Conservation (phyloP, 2,797 vertebrate species). For the Crenuchus spilurus region DNA sequence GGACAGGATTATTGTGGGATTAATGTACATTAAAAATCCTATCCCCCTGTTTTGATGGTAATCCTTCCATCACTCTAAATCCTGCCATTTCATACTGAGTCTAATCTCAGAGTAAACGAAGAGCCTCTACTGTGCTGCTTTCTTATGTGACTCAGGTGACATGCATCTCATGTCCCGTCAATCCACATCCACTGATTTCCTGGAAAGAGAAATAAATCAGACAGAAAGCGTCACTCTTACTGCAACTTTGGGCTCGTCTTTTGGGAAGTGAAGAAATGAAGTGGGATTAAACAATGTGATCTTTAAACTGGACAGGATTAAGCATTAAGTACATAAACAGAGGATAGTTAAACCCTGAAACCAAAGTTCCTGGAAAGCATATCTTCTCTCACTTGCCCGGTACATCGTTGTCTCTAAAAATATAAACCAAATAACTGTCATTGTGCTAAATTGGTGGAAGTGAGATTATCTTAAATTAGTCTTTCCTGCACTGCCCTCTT, state of each 20-base stretch:
- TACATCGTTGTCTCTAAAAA: not conserved
- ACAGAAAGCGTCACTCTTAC: not conserved
- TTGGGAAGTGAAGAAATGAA: not conserved
- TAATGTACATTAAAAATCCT: constrained; percentile 54
- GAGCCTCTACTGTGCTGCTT: constrained; percentile 4
- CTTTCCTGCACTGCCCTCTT: too few relatives aligned
- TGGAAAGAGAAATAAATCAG: not conserved
- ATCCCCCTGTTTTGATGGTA: constrained; percentile 52
- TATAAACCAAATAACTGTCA: too few relatives aligned
- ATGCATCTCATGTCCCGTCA: constrained; percentile 2
- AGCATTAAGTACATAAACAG: not conserved
- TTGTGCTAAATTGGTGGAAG: too few relatives aligned
- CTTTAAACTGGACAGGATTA: not conserved
- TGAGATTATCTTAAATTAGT: too few relatives aligned
- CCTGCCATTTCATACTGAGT: constrained; percentile 36
- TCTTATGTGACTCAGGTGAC: constrained; percentile 31
- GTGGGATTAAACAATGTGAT: constrained; percentile 8
- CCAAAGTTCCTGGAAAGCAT: not conserved
- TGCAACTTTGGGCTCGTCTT: not conserved
- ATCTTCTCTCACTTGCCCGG: not conserved
- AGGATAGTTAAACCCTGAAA: not conserved
- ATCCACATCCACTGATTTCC: not conserved
- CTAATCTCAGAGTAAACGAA: constrained; percentile 40
- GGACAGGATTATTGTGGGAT: constrained; percentile 54
- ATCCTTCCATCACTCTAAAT: constrained; percentile 57